Evolutionary conservation across 37 sponge, comb jelly and placozoan species (phyloP).

Genomic region (Hormiphora californensis): DNA sequence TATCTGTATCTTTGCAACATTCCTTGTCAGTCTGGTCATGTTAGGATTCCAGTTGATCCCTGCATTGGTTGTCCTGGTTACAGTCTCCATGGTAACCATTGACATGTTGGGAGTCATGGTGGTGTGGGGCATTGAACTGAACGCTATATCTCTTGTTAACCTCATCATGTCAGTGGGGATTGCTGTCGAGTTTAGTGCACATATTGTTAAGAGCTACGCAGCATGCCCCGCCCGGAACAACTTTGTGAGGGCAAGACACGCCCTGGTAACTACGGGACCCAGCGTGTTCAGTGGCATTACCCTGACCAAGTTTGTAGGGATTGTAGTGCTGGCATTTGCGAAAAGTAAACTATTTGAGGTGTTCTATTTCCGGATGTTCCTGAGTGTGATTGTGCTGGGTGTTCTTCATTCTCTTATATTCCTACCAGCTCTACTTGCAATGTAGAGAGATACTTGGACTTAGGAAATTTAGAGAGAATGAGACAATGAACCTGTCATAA

Average conservation of each 20-base stretch:
- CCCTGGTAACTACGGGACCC: slow-evolving; percentile 83
- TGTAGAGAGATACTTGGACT: no score
- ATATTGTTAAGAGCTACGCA: slow-evolving; percentile 83
- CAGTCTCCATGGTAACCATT: slow-evolving; percentile 72
- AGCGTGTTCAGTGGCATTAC: slow-evolving; percentile 92
- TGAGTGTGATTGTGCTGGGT: slow-evolving; percentile 61
- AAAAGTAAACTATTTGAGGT: slow-evolving; percentile 89
- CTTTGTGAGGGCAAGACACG: slow-evolving; percentile 66
- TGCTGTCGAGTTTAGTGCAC: slow-evolving; percentile 93
- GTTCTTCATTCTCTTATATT: background rate
- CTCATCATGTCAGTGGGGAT: slow-evolving; percentile 96
- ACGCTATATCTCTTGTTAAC: slow-evolving; percentile 92
- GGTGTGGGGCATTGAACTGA: slow-evolving; percentile 66
- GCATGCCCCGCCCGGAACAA: slow-evolving; percentile 46
- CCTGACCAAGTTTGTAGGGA: slow-evolving; percentile 90
- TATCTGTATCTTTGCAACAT: slow-evolving; percentile 71
- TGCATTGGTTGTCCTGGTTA: slow-evolving; percentile 60
- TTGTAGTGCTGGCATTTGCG: slow-evolving; percentile 85
- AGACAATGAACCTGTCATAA: no score
- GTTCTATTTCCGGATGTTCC: slow-evolving; percentile 94
- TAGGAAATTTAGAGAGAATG: no score
- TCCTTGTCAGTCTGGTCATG: slow-evolving; percentile 69
- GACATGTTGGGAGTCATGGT: slow-evolving; percentile 87
- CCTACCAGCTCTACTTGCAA: background rate
- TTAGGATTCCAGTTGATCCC: slow-evolving; percentile 74